These are phyloP conservation scores for Panopea generosa DNA, from an alignment of 2,888 invertebrate genomes.

Conservation along the genomic window DNA sequence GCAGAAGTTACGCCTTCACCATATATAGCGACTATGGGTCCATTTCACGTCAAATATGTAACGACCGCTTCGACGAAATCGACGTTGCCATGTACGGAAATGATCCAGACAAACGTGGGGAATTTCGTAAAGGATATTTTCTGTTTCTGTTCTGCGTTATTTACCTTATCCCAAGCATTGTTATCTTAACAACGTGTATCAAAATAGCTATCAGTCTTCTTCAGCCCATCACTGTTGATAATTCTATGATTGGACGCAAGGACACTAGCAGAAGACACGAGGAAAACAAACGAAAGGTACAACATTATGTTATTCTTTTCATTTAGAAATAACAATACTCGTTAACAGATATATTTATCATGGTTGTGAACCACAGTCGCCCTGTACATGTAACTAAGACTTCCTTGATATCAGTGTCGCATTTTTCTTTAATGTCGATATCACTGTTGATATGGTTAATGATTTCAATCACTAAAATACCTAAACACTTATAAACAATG, in stretches of 20 bases:
- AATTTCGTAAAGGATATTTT: conserved; percentile 83
- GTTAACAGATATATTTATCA: too few relatives aligned
- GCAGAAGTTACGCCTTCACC: conserved; percentile 72
- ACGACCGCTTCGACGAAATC: conserved; percentile 83
- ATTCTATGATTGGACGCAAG: conserved; percentile 59
- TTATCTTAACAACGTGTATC: conserved; percentile 82
- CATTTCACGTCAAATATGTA: conserved; percentile 84
- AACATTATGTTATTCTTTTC: too few relatives aligned
- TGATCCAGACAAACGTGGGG: conserved; percentile 55
- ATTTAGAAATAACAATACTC: too few relatives aligned
- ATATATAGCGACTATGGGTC: conserved; percentile 83
- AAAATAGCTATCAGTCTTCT: conserved; percentile 77
- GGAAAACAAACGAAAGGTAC: conserved; percentile 82
- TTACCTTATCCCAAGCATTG: conserved; percentile 84
- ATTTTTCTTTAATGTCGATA: too few relatives aligned
- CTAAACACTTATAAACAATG: too few relatives aligned
- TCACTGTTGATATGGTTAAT: too few relatives aligned
- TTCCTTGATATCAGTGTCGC: too few relatives aligned
- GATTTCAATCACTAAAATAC: too few relatives aligned
- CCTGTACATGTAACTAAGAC: too few relatives aligned
- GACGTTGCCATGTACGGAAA: conserved; percentile 75
- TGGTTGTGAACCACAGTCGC: too few relatives aligned
- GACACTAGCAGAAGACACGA: conserved; percentile 74
- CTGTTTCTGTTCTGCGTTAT: conserved; percentile 85
- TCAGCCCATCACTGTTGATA: conserved; percentile 73